Evolutionary conservation across 1,140 invertebrate species (phyloP), one percentile per base, ranked within the genome.

Genomic region (Solen grandis): DNA sequence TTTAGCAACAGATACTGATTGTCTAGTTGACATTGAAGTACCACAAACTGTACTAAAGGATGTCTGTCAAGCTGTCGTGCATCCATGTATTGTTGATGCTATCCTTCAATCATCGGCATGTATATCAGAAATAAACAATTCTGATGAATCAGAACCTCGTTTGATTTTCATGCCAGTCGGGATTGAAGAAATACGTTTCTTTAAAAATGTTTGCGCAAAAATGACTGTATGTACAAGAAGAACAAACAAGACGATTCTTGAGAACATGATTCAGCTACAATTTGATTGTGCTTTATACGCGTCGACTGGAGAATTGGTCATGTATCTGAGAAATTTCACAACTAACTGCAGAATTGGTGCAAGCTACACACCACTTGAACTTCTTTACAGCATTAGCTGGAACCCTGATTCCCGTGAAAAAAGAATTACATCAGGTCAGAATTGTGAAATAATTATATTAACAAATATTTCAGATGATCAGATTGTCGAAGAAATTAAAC

Each of bases 61-160:
- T 27, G 0, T 31, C 10, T 13, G 25, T 0, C 36, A 29, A 19
- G 57, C 63, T 41, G 29, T 33, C 22, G 22, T 78, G 10, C 75
- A 78, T 41, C 63, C 75, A 5, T 55, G 46, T 68, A 29, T 78
- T 16, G 19, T 78, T n/a, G 75, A 78, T 60, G 63, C 8, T 2
- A 78, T 78, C 63, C 27, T 68, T 35, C 75, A 78, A 33, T 36
- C 65, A 38, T 57, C 63, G 4, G 29, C 60, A 27, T 14, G 19
- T 5, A 77, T 16, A n/a, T 13, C 2, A 55, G 36, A 66, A 31
- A 33, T 59, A 13, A 13, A 36, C n/a, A 10, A 29, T 3, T 5
- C 10, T 5, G 19, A 5, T 10, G 22, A 25, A 2, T 25, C 29
- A 38, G 22, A 36, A 13, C 36, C 55, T 10, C 36, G 8, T 3